Conservation (phyloP, 2,888 invertebrate species). For the Blastobasis adustella region DNA sequence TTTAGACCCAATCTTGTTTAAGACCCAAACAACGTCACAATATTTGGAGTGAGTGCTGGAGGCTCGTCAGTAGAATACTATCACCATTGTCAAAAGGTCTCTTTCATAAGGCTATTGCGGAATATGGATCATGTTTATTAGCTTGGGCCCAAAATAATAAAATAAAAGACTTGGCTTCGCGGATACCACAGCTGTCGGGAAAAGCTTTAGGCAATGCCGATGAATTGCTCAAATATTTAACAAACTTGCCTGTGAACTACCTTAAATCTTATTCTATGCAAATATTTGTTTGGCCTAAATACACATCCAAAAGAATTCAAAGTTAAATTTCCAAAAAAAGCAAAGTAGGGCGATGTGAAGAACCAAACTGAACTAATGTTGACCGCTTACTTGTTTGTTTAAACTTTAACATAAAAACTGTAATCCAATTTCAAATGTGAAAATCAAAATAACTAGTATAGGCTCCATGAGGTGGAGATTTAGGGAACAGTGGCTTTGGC, state of each 20-base stretch:
- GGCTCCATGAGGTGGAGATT: no score
- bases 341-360: no score
- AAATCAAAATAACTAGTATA: no score
- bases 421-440: no score
- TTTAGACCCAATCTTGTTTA: slow-evolving; percentile 69
- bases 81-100: slow-evolving; percentile 62
- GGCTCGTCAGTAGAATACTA: slow-evolving; percentile 59
- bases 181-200: slow-evolving; percentile 39
- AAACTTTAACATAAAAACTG: no score
- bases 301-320: no score
- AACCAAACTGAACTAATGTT: no score
- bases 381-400: no score
- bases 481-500: no score
- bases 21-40: slow-evolving; percentile 60
- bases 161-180: slow-evolving; percentile 36
- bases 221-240: slow-evolving; percentile 43
- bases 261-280: slow-evolving; percentile 40
- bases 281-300: no score
- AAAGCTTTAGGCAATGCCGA: slow-evolving; percentile 27
- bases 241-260: slow-evolving; percentile 38
- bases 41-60: slow-evolving; percentile 73
- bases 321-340: no score
- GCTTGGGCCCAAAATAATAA: slow-evolving; percentile 60
- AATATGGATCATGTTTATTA: slow-evolving; percentile 67
- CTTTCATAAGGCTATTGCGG: slow-evolving; percentile 70